Conservation (phyloP, 2,888 invertebrate genomes). For the Lithophane semibrunnea region DNA sequence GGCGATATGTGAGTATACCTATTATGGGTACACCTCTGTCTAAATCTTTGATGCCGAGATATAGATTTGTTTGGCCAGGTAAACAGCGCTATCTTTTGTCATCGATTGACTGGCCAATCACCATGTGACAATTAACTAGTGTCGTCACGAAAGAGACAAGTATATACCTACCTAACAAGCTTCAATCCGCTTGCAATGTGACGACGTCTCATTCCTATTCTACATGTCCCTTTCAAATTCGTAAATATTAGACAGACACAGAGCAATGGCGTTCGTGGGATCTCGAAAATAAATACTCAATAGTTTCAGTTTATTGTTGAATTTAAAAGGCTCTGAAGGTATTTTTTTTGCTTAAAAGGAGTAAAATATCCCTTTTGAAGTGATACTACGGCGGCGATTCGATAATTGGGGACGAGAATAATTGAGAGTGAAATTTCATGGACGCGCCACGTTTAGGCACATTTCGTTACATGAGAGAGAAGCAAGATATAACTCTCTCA, state of each 20-base stretch:
- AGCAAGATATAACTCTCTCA: no score
- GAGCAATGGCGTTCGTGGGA: constrained; percentile 23
- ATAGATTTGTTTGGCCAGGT: no score
- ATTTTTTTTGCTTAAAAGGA: background rate
- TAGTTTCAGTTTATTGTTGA: constrained; percentile 15
- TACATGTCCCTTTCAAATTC: constrained; percentile 26
- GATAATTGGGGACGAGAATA: background rate
- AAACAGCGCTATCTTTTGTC: background rate
- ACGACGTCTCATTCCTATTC: constrained; percentile 15
- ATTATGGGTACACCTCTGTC: no score
- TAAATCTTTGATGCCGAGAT: background rate
- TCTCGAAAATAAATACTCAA: background rate
- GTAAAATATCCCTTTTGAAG: background rate
- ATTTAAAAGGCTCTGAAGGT: background rate
- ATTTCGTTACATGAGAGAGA: no score
- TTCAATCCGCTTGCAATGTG: constrained; percentile 5
- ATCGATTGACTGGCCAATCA: background rate
- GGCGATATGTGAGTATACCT: no score
- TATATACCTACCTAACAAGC: background rate
- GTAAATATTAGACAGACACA: constrained; percentile 28
- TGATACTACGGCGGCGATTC: background rate
- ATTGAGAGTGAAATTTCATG: no score
- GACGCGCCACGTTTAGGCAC: no score
- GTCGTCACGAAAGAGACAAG: background rate
- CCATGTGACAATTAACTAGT: background rate